Base-by-base conservation (phyloP, 2,888 invertebrate species). In the Heliconius charithonia region DNA sequence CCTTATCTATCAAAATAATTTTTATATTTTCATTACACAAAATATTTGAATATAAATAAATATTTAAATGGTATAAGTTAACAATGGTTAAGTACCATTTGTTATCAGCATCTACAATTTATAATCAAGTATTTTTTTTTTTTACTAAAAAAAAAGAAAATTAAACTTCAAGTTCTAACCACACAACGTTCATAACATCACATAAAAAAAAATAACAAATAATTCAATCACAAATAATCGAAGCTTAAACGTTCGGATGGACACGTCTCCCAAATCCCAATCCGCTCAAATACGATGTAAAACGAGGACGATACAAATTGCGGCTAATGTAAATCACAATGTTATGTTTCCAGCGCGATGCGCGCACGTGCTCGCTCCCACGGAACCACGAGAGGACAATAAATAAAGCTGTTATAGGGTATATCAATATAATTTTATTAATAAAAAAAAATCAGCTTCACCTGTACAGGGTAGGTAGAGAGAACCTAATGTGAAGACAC, bases 281-380 rank as follows among this genome's bases (percentile, higher is more conserved):
- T 81, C 84, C 84, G 84, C 81, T 85, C 85, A 87, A 89, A 89
- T 88, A 84, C 86, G 85, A 87, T 88, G 87, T 89, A 86, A 88
- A 91, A 89, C 88, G 86, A 88, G 85, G 76, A 83, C 85, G 85
- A 86, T 83, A 89, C 86, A 87, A 88, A 86, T 89, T 86, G 86
- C 84, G 85, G 85, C 86, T 89, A 89, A 92, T 91, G 86, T 87
- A 87, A 91, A 92, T 92, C 89, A 88, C 90, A 90, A 90, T 88
- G 91, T 90, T 91, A 87, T 85, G 85, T 89, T 90, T 89, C 87
- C 89, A 86, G 84, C 66, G 80, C 85, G 84, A 82, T 82, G 88
- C 77, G 32, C 80, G 80, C 91, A 91, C 89, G 87, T 91, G 92
- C 66, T n/a, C 51, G 74, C 83, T 91, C 92, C 83, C 92, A 92